Evolutionary conservation across 2,113 vertebrate species (phyloP).

Genomic region (Romanogobio albipinnatus): DNA sequence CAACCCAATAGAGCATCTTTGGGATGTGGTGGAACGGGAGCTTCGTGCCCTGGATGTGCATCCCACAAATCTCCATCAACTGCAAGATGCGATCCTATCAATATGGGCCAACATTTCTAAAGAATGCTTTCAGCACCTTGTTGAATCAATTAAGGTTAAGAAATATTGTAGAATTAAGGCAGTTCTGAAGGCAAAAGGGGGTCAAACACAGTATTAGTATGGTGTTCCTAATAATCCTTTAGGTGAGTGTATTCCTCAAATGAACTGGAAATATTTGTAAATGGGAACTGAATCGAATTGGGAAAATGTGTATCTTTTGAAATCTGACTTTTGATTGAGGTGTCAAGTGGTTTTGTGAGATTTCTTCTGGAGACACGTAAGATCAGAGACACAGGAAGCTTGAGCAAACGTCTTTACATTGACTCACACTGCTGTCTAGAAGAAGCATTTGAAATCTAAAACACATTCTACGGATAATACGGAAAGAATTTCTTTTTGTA

Average conservation of each 20-base stretch:
- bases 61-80: no score
- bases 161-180: no score
- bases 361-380: neutral
- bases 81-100: no score
- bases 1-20: no score
- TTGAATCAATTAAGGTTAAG: no score
- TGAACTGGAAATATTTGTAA: neutral
- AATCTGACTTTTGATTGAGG: neutral
- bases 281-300: neutral
- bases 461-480: neutral
- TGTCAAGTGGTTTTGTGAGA: neutral
- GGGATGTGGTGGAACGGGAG: no score
- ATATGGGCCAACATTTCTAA: no score
- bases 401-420: neutral
- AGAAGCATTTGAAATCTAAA: neutral
- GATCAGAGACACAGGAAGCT: neutral
- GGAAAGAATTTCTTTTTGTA: slow-evolving; percentile 35
- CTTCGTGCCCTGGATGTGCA: no score
- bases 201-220: no score
- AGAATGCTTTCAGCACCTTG: no score
- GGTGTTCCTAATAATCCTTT: no score
- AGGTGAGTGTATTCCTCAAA: neutral
- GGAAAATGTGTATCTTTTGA: neutral
- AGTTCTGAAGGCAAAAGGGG: no score
- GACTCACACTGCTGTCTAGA: neutral